A percentile compares a stretch with the other conserved stretches of the same genome.
Conservation (phyloP, 2,113 vertebrate genomes). For the Antechinus flavipes region DNA sequence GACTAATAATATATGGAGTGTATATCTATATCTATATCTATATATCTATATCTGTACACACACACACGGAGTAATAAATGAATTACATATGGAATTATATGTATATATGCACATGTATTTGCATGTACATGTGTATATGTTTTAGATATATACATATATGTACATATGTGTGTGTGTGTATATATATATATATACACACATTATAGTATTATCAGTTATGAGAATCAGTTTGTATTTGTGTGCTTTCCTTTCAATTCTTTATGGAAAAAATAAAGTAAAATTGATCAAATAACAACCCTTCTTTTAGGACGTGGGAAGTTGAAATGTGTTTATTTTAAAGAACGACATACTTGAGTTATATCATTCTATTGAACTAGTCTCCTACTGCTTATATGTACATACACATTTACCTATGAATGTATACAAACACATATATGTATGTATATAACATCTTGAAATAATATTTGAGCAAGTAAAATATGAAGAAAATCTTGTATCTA, state of each 20-base stretch:
- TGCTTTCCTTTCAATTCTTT: not conserved
- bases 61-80: too few relatives aligned
- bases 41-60: too few relatives aligned
- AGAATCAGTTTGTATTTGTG: not conserved
- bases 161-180: too few relatives aligned
- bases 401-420: too few relatives aligned
- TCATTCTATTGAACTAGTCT: not conserved
- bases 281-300: not conserved
- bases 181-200: not conserved
- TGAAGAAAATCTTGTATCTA: rapidly evolving
- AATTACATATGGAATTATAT: too few relatives aligned
- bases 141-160: too few relatives aligned
- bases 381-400: not conserved
- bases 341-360: not conserved
- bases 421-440: too few relatives aligned
- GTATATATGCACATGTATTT: too few relatives aligned
- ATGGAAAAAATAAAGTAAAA: not conserved
- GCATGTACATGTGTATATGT: too few relatives aligned
- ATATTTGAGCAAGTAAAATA: rapidly evolving
- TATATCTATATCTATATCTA: too few relatives aligned
- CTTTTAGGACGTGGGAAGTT: not conserved
- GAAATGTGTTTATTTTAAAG: not conserved
- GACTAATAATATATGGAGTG: not conserved
- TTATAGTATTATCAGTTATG: not conserved
- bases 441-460: not conserved